Base-by-base conservation (phyloP, 1,140 invertebrate species). In the Orius laevigatus region DNA sequence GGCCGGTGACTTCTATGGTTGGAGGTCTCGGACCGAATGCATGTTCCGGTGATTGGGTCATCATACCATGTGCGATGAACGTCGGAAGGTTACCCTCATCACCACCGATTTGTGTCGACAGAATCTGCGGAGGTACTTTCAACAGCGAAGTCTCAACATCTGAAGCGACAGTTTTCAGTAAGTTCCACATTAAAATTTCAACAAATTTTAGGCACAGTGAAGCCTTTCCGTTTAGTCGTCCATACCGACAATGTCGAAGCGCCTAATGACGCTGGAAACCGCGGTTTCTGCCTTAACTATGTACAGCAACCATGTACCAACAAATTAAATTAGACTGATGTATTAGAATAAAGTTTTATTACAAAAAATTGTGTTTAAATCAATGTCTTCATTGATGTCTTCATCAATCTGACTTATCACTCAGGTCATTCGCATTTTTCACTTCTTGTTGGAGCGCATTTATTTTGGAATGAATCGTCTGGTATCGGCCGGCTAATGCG, bases 281-380 rank as follows among this genome's bases (percentile, higher is more conserved):
- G 77, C 53, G 84, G 84, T 2, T 88, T 85, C 58, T 86, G 82
- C 54, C 60, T 88, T 1, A 80, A 84, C 58, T 88, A 83, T 55
- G 71, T 85, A 2, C 84, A 87, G 62, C 83, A 86, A 58, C 83
- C 83, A 0, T 88, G 84, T 57, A 84, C 78, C 36, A 79, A 76
- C 52, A 52, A 47, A n/a, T 33, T 54, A 38, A 38, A 38, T 38
- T 12, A 34, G 36, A 38, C 36, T 38, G 36, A 38, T 38, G 36
- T 38, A 38, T 6, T 34, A 34, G n/a, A 34, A 34, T 34, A 34
- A 34, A 38, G 10, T 16, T 38, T n/a, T 38, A 38, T 16, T 12
- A 34, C 8, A 34, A 34, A 8, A n/a, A 34, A 8, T 34, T 34
- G 33, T 34, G 8, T n/a, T 6, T 34, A 34, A 34, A 34, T 34